phyloP scores from a whole-genome alignment of 2,797 vertebrate genomes.

The Myripristis jacobus region DNA sequence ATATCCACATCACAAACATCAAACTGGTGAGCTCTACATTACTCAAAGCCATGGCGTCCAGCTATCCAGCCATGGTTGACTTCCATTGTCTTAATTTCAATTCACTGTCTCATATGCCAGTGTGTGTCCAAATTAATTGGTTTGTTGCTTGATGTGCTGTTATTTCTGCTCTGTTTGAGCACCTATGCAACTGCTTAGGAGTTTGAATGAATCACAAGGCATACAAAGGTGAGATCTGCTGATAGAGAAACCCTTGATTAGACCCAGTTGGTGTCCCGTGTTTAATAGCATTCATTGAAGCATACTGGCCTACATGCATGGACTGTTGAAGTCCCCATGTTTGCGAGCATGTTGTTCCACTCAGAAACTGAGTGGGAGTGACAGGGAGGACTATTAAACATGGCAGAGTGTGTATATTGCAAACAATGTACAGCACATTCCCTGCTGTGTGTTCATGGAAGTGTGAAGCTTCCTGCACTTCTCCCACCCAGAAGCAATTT shows the following conservation, averaged over 20 bases:
- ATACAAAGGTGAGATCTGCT: slow-evolving; percentile 44
- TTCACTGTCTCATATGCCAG: slow-evolving; percentile 55
- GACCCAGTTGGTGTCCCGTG: slow-evolving; percentile 59
- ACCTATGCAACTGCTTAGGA: slow-evolving; percentile 56
- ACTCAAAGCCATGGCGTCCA: slow-evolving; percentile 9
- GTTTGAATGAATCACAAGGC: slow-evolving; percentile 56
- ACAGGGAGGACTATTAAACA: slow-evolving; percentile 64
- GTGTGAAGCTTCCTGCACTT: slow-evolving; percentile 65
- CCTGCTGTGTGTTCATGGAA: slow-evolving; percentile 73
- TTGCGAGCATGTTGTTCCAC: slow-evolving; percentile 54
- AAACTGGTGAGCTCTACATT: slow-evolving; percentile 15
- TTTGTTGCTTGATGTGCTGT: slow-evolving; percentile 45
- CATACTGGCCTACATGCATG: slow-evolving; percentile 50
- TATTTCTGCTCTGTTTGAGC: slow-evolving; percentile 58
- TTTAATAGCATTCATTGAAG: slow-evolving; percentile 64
- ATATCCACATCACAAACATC: slow-evolving; percentile 26
- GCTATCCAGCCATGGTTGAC: slow-evolving; percentile 37
- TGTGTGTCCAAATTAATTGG: slow-evolving; percentile 76
- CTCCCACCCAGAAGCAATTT: slow-evolving; percentile 68
- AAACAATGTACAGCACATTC: slow-evolving; percentile 64
- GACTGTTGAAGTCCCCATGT: slow-evolving; percentile 54
- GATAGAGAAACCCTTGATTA: slow-evolving; percentile 71
- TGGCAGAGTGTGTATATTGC: slow-evolving; percentile 66
- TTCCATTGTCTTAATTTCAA: slow-evolving; percentile 57
- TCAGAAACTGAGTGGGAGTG: slow-evolving; percentile 56